Evolutionary conservation across 2,888 invertebrate genomes (phyloP).

Genomic region (Euspilapteryx auroguttella): DNA sequence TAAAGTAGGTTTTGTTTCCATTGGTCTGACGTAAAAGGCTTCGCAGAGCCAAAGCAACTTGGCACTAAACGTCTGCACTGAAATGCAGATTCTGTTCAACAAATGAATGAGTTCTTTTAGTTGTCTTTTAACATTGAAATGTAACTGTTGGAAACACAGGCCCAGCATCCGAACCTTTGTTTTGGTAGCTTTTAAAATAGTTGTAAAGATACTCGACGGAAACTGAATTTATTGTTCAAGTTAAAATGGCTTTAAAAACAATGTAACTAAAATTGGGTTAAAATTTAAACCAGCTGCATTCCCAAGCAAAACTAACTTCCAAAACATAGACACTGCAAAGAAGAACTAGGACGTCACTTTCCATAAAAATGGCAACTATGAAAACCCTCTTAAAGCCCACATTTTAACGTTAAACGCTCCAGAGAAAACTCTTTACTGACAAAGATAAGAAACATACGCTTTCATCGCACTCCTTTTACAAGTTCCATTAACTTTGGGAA

Average conservation of each 20-base stretch:
- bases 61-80: not conserved
- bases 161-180: too few relatives aligned
- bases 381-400: conserved; percentile 4
- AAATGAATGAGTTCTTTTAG: conserved; percentile 2
- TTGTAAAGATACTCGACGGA: not conserved
- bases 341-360: conserved; percentile 1
- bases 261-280: not conserved
- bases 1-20: too few relatives aligned
- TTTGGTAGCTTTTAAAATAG: too few relatives aligned
- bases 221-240: too few relatives aligned
- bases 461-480: conserved; percentile 26
- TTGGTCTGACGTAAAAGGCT: too few relatives aligned
- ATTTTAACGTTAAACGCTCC: conserved; percentile 17
- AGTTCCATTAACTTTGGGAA: conserved; percentile 49
- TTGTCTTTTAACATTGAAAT: conserved; percentile 2
- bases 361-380: conserved; percentile 1
- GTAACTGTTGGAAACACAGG: not conserved
- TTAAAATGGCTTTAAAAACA: too few relatives aligned
- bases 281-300: too few relatives aligned
- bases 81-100: conserved; percentile 2
- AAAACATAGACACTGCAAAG: not conserved
- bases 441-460: conserved; percentile 30
- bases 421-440: conserved; percentile 23
- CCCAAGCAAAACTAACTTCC: not conserved
- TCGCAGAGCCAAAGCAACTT: too few relatives aligned